Evolutionary conservation across 2,888 invertebrate genomes (phyloP), one percentile per base, ranked within the genome.

Genomic region (Lottia gigantea): DNA sequence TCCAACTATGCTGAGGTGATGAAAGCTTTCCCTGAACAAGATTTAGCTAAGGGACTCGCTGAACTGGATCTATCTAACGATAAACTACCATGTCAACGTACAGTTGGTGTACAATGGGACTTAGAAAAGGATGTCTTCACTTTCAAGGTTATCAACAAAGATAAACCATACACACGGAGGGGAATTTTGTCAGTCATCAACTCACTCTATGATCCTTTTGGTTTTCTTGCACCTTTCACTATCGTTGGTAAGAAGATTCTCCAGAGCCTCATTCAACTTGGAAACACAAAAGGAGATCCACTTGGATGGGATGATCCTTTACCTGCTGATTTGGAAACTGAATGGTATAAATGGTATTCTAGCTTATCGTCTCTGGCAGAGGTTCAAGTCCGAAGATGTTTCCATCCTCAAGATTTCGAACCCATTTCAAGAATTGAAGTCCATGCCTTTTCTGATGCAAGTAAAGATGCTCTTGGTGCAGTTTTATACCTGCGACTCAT

Each of bases 151-250:
- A 26, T 45, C 31, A n/a, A 31, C 45, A 45, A 64, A 14, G n/a
- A 64, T n/a, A 64, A 64, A 23, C 64, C 64, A 3, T 31, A 40
- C 26, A 64, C 64, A n/a, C 19, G 64, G 25, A 64, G 64, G 25
- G 64, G 64, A 40, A n/a, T 64, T n/a, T 25, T 64, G 25, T 64
- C 64, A 64, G 25, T n/a, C 8, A 64, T 64, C 31, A n/a, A 64
- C 64, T 40, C 40, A n/a, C n/a, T 64, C 19, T 64, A 64, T 45
- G 64, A 64, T 25, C 64, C 64, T 8, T 25, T 64, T 23, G 64
- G 64, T 12, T 64, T 64, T n/a, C 45, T 64, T n/a, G 64, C 64
- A n/a, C 55, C 55, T 19, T 55, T 19, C 55, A 55, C 55, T 11
- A 55, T 55, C 2, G 55, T 55, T 55, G 55, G 55, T 55, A 55